These are phyloP conservation scores for Nanger granti DNA, from an alignment of 2,113 vertebrate genomes.

Conservation along the genomic window DNA sequence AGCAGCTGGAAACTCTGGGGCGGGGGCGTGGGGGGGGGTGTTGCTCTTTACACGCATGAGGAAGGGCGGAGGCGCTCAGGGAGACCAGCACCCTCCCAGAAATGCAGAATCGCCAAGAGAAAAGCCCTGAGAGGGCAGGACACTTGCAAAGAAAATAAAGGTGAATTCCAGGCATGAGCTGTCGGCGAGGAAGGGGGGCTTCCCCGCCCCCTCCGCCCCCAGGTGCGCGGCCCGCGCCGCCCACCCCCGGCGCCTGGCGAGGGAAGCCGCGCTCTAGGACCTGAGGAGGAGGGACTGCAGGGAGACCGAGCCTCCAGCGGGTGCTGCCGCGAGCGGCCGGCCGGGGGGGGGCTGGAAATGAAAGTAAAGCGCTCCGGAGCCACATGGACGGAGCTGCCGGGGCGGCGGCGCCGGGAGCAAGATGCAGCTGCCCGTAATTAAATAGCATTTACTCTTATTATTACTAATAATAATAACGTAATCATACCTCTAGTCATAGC, in stretches of 20 bases:
- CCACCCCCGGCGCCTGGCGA: slow-evolving; percentile 18
- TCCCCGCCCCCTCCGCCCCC: background rate
- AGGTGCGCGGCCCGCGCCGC: slow-evolving; percentile 57
- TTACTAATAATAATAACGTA: slow-evolving; percentile 86
- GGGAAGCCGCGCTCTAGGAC: slow-evolving; percentile 77
- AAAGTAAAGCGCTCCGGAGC: slow-evolving; percentile 80
- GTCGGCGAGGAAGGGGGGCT: background rate
- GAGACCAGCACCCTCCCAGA: background rate
- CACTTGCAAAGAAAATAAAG: background rate
- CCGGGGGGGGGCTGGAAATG: slow-evolving; percentile 78
- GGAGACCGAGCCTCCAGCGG: slow-evolving; percentile 76
- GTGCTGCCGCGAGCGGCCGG: slow-evolving; percentile 69
- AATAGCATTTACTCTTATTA: slow-evolving; percentile 85
- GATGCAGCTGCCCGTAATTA: slow-evolving; percentile 83
- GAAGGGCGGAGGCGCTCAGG: background rate
- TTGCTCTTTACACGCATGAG: background rate
- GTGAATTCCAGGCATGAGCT: background rate
- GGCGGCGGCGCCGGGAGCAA: slow-evolving; percentile 78
- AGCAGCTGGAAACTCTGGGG: background rate
- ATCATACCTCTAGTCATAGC: slow-evolving; percentile 84
- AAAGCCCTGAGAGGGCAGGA: background rate
- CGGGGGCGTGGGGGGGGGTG: background rate
- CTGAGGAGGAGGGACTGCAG: slow-evolving; percentile 72
- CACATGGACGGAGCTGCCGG: slow-evolving; percentile 80
- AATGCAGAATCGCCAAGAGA: background rate